phyloP scores from a whole-genome alignment of 1,140 invertebrate species.

The Sitophilus oryzae region DNA sequence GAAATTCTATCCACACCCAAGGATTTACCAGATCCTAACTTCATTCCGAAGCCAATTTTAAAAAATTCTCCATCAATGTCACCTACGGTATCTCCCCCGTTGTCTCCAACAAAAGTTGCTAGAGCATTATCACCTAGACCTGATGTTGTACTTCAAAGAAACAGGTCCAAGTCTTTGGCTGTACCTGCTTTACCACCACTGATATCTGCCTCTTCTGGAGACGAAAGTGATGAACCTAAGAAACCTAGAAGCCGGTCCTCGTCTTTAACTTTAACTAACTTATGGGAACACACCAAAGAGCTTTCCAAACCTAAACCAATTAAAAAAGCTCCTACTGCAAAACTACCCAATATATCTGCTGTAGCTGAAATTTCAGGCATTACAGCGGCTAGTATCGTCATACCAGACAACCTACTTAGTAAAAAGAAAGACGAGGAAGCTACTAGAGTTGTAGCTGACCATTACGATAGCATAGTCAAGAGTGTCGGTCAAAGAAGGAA shows the following conservation, averaged over 20 bases:
- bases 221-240: slow-evolving; percentile 6
- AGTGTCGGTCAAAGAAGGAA: slow-evolving; percentile 54
- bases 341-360: slow-evolving; percentile 27
- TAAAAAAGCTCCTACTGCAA: slow-evolving; percentile 6
- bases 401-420: slow-evolving; percentile 32
- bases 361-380: slow-evolving; percentile 35
- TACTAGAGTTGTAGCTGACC: slow-evolving; percentile 64
- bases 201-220: slow-evolving; percentile 14
- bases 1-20: slow-evolving; percentile 51
- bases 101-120: slow-evolving; percentile 36
- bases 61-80: slow-evolving; percentile 47
- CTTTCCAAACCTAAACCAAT: slow-evolving; percentile 5
- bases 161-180: slow-evolving; percentile 40
- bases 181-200: slow-evolving; percentile 23
- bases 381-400: slow-evolving; percentile 39
- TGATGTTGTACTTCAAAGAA: slow-evolving; percentile 16
- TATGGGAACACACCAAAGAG: slow-evolving; percentile 2
- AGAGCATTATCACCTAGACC: slow-evolving; percentile 36
- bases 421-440: slow-evolving; percentile 49
- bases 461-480: slow-evolving; percentile 73
- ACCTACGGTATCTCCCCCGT: slow-evolving; percentile 16
- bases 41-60: slow-evolving; percentile 68
- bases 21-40: slow-evolving; percentile 55
- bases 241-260: slow-evolving; percentile 21
- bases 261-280: slow-evolving; percentile 22